Percentiles rank a stretch among this genome's conserved stretches.
phyloP scores from a whole-genome alignment of 2,888 invertebrate species.

The Zygothrica quintamaculata region DNA sequence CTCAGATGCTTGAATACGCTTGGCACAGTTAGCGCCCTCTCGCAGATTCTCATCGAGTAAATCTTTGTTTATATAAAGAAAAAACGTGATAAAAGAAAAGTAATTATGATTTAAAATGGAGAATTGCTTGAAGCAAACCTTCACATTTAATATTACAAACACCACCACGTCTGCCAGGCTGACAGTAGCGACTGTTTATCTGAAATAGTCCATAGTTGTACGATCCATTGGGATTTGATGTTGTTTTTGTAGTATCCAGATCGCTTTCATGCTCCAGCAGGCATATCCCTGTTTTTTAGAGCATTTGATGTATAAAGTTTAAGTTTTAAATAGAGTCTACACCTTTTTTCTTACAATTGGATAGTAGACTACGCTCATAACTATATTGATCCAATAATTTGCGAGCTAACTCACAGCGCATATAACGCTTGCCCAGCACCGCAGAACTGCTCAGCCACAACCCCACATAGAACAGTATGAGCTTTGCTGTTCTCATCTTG shows the following conservation, averaged over 20 bases:
- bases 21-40: slow-evolving; percentile 88
- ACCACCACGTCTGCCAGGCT: slow-evolving; percentile 85
- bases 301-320: too few relatives aligned
- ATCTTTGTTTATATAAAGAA: slow-evolving; percentile 84
- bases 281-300: slow-evolving; percentile 80
- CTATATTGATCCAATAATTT: slow-evolving; percentile 75
- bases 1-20: slow-evolving; percentile 86
- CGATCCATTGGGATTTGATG: slow-evolving; percentile 86
- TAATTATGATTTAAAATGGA: background rate
- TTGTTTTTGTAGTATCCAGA: slow-evolving; percentile 87
- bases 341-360: slow-evolving; percentile 82
- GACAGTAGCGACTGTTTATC: slow-evolving; percentile 90
- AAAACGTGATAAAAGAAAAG: background rate
- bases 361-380: slow-evolving; percentile 78
- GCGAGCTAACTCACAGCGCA: slow-evolving; percentile 79
- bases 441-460: slow-evolving; percentile 25
- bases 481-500: slow-evolving; percentile 54
- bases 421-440: slow-evolving; percentile 61
- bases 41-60: slow-evolving; percentile 87
- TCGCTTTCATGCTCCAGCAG: slow-evolving; percentile 87
- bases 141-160: slow-evolving; percentile 89
- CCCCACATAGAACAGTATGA: slow-evolving; percentile 36
- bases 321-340: too few relatives aligned
- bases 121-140: slow-evolving; percentile 84
- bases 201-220: slow-evolving; percentile 88